phyloP scores from a whole-genome alignment of 2,888 invertebrate species.

The Caenorhabditis panamensis region DNA sequence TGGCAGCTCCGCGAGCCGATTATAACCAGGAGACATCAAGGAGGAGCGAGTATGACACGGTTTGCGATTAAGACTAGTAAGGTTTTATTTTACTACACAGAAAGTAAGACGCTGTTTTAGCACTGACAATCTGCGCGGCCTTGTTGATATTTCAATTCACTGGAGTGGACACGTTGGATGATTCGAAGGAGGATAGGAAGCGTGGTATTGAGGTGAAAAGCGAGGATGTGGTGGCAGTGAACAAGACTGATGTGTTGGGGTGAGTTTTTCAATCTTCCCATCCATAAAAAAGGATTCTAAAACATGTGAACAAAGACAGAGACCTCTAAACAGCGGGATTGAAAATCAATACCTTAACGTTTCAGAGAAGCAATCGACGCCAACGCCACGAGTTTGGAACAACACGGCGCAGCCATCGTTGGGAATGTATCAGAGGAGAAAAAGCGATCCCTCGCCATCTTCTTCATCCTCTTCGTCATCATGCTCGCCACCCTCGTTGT shows the following conservation, averaged over 20 bases:
- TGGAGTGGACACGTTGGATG: constrained; percentile 16
- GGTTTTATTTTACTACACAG: neutral
- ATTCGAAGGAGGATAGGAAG: neutral
- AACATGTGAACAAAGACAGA: no score
- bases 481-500: constrained; percentile 95
- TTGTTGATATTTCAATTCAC: constrained; percentile 20
- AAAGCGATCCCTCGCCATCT: constrained; percentile 85
- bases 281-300: no score
- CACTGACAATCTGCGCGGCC: constrained; percentile 25
- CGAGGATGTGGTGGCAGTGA: constrained; percentile 41
- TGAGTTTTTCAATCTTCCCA: no score
- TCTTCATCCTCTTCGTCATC: constrained; percentile 95
- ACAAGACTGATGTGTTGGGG: constrained; percentile 67
- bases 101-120: constrained; percentile 1
- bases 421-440: constrained; percentile 71
- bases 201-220: constrained; percentile 15
- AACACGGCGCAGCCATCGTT: constrained; percentile 71
- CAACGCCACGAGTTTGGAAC: constrained; percentile 66
- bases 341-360: constrained; percentile 7
- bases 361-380: constrained; percentile 63
- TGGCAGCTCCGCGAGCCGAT: constrained; percentile 28
- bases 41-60: constrained; percentile 23
- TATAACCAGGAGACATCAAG: constrained; percentile 8
- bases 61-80: constrained; percentile 22
- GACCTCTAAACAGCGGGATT: neutral